Conservation (phyloP, 2,113 vertebrate species). For the Mirounga angustirostris region DNA sequence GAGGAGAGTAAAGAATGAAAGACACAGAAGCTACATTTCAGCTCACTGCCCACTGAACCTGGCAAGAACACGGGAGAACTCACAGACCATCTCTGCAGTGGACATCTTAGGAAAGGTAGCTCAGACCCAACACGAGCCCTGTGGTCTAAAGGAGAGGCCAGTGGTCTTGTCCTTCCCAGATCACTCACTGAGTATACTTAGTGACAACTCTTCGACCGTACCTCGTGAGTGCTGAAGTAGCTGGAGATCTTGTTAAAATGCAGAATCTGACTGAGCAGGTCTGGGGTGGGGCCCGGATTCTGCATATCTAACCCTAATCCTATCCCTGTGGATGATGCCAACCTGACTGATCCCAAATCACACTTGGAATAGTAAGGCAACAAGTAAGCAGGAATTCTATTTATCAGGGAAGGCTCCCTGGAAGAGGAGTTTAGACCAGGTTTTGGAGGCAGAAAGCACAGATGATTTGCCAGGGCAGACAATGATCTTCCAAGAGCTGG, state of each 20-base stretch:
- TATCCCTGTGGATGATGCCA: rapidly evolving
- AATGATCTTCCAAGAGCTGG: not conserved
- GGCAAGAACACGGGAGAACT: not conserved
- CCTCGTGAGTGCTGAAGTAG: no score
- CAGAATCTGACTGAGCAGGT: not conserved
- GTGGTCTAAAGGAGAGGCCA: no score
- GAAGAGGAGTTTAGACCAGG: not conserved
- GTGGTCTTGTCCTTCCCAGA: not conserved
- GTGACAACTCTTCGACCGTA: no score
- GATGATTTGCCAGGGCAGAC: not conserved
- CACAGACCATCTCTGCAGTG: not conserved
- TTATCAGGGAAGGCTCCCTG: not conserved
- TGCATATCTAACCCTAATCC: not conserved
- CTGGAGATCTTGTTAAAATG: not conserved
- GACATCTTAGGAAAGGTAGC: not conserved
- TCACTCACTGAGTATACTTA: not conserved
- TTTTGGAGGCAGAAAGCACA: not conserved
- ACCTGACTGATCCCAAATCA: not conserved
- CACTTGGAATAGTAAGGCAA: not conserved
- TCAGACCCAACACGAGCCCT: not conserved
- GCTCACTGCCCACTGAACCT: not conserved
- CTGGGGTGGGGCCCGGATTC: not conserved
- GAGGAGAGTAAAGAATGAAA: not conserved
- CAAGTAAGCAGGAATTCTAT: not conserved
- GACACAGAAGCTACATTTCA: not conserved